Conservation (phyloP, 1,140 invertebrate genomes). For the Drosophila athabasca region DNA sequence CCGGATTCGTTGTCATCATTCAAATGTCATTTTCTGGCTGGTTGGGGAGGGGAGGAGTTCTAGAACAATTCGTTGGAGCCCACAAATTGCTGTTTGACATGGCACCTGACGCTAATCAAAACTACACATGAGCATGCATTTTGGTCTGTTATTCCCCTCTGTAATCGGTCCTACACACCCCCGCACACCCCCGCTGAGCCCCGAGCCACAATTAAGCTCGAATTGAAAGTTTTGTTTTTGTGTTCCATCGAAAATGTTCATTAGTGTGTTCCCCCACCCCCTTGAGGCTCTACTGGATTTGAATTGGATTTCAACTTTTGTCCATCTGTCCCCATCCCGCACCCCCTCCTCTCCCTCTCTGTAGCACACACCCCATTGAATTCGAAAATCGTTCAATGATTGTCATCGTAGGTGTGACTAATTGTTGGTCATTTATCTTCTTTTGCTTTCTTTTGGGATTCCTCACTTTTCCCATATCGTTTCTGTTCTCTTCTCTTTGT, state of each 20-base stretch:
- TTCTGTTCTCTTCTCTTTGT: conserved; percentile 27
- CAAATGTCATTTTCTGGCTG: conserved; percentile 63
- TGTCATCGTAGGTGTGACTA: conserved; percentile 82
- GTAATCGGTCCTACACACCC: too few species aligned
- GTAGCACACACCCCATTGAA: conserved; percentile 5
- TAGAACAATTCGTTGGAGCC: conserved; percentile 6
- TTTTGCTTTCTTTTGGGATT: conserved; percentile 47
- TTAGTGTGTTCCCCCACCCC: conserved; percentile 56
- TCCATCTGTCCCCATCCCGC: neutral
- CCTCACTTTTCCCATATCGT: conserved; percentile 11
- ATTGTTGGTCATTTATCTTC: conserved; percentile 82
- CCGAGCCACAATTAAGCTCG: conserved; percentile 50
- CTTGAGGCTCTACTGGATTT: conserved; percentile 9
- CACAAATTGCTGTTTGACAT: conserved; percentile 80
- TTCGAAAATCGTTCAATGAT: conserved; percentile 74
- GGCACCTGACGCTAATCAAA: conserved; percentile 78
- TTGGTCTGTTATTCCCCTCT: conserved; percentile 3
- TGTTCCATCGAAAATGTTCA: conserved; percentile 56
- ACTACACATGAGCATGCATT: conserved; percentile 51
- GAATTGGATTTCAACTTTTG: conserved; percentile 44
- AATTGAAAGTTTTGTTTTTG: conserved; percentile 18
- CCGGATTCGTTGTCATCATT: conserved; percentile 69
- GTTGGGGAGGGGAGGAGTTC: too few species aligned
- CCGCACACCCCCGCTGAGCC: neutral
- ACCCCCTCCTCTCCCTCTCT: neutral